These are phyloP conservation scores for Melanotaenia duboulayi DNA, from an alignment of 2,113 vertebrate species.

Conservation along the genomic window DNA sequence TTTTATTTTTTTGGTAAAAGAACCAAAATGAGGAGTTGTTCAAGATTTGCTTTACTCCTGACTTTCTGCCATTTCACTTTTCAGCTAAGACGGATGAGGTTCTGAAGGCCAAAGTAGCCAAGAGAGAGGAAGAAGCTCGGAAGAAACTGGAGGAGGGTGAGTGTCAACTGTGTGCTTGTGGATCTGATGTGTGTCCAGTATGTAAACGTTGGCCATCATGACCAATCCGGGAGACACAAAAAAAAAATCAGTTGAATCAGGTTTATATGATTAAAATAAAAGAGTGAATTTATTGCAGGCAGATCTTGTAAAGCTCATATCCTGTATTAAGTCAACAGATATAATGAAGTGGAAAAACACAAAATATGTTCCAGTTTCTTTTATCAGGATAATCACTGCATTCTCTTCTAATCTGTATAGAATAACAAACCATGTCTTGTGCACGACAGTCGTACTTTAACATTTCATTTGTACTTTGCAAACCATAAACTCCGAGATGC, in stretches of 20 bases:
- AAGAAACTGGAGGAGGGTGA: slow-evolving; percentile 92
- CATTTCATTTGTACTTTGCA: slow-evolving; percentile 15
- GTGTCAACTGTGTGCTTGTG: slow-evolving; percentile 22
- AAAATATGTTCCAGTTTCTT: slow-evolving; percentile 4
- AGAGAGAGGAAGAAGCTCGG: slow-evolving; percentile 90
- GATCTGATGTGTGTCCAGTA: not conserved
- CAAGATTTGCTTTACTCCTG: slow-evolving; percentile 1
- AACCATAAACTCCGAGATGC: slow-evolving; percentile 27
- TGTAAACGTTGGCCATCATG: not conserved
- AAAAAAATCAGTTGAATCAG: slow-evolving; percentile 18
- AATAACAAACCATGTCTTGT: slow-evolving; percentile 1
- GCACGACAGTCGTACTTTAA: not conserved
- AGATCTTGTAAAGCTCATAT: slow-evolving; percentile 15
- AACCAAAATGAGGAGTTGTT: not conserved
- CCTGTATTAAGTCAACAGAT: slow-evolving; percentile 2
- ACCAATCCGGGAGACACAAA: too few species aligned
- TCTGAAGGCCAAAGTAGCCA: slow-evolving; percentile 90
- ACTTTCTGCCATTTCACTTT: slow-evolving; percentile 54
- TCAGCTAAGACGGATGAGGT: slow-evolving; percentile 95
- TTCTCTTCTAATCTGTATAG: not conserved
- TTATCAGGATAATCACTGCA: not conserved
- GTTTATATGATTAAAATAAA: slow-evolving; percentile 28
- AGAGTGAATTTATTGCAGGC: not conserved
- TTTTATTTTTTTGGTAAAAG: not conserved
- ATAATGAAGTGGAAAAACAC: slow-evolving; percentile 3